Percentiles rank a stretch among this genome's conserved stretches.
Conservation (phyloP, 2,888 invertebrate species). For the Spodoptera littoralis region DNA sequence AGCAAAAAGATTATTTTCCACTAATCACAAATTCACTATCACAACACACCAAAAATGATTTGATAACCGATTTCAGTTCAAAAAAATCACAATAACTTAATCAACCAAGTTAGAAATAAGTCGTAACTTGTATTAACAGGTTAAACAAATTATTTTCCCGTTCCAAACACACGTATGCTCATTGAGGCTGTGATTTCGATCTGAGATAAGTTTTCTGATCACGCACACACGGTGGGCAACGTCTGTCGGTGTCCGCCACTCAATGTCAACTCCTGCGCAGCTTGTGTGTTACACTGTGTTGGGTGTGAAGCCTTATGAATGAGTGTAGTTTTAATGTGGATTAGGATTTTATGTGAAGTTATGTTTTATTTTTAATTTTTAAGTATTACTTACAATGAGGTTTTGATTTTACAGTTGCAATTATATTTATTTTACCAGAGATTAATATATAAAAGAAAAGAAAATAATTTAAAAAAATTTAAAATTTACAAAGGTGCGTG, state of each 20-base stretch:
- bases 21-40: conserved; percentile 6
- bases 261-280: conserved; percentile 48
- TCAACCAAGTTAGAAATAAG: not conserved
- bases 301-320: conserved; percentile 32
- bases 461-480: too few species aligned
- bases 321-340: not conserved
- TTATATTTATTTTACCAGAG: too few species aligned
- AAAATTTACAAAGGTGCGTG: too few species aligned
- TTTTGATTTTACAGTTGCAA: too few species aligned
- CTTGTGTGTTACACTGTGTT: conserved; percentile 54
- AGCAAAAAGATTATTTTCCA: too few species aligned
- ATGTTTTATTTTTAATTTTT: not conserved
- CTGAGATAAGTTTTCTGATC: conserved; percentile 77
- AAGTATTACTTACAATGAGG: too few species aligned
- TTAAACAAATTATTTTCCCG: conserved; percentile 13
- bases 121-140: conserved; percentile 8
- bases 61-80: conserved; percentile 15
- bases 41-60: conserved; percentile 56
- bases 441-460: too few species aligned
- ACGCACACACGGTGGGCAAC: conserved; percentile 66
- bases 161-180: conserved; percentile 53
- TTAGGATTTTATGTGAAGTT: not conserved
- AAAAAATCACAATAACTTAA: not conserved
- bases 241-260: conserved; percentile 60
- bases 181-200: conserved; percentile 73